These are phyloP conservation scores for Picus viridis DNA, from an alignment of 2,797 vertebrate species.

Conservation along the genomic window DNA sequence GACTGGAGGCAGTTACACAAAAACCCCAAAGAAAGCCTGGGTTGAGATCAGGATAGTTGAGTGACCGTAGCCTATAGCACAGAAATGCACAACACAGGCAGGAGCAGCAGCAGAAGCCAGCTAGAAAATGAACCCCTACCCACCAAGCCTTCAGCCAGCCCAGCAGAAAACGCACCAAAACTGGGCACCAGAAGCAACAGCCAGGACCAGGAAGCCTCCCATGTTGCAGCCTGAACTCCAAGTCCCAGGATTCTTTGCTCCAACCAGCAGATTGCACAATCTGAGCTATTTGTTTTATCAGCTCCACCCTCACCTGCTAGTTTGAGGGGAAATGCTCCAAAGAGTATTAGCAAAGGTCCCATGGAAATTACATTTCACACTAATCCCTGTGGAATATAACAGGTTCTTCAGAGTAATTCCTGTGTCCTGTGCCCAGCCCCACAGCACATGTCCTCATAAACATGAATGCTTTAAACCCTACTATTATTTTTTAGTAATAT, in stretches of 20 bases:
- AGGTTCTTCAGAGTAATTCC: background rate
- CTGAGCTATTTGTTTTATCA: background rate
- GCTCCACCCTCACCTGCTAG: background rate
- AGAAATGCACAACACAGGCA: too few relatives aligned
- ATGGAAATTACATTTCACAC: background rate
- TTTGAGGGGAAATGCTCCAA: background rate
- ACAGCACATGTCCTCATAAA: background rate
- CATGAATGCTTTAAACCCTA: background rate
- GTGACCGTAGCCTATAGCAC: too few relatives aligned
- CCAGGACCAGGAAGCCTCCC: too few relatives aligned
- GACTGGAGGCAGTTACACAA: background rate
- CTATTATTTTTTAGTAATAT: background rate
- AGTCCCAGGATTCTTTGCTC: too few relatives aligned
- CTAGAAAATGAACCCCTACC: too few relatives aligned
- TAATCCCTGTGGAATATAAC: background rate
- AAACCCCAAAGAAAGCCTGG: too few relatives aligned
- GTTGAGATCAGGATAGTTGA: too few relatives aligned
- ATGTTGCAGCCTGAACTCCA: too few relatives aligned
- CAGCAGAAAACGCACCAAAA: too few relatives aligned
- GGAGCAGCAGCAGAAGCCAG: too few relatives aligned
- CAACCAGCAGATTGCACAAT: background rate
- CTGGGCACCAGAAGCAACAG: too few relatives aligned
- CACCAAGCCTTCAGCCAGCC: too few relatives aligned
- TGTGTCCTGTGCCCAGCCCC: background rate
- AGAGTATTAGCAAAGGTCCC: background rate